Evolutionary conservation across 2,888 invertebrate species (phyloP).

Genomic region (Lymantria dispar): DNA sequence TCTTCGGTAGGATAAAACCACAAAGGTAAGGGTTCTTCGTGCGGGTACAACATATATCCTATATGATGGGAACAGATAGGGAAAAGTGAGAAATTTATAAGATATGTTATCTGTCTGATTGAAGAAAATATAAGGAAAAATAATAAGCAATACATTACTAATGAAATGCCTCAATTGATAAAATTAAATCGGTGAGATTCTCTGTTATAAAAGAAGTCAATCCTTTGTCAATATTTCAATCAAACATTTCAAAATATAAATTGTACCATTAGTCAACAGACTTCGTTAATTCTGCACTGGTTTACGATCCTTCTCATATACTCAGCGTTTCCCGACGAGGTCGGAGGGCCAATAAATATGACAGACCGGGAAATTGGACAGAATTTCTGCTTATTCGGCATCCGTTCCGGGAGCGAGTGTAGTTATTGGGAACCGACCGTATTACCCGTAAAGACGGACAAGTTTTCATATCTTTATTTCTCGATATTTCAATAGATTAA

Average conservation of each 20-base stretch:
- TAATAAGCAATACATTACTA: too few species aligned
- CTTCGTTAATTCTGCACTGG: constrained; percentile 36
- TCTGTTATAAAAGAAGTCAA: not conserved
- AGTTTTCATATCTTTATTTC: constrained; percentile 1
- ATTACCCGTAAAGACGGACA: constrained; percentile 13
- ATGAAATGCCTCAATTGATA: too few species aligned
- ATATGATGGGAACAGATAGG: too few species aligned
- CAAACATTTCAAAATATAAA: constrained; percentile 12
- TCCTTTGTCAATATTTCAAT: constrained; percentile 3
- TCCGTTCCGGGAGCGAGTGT: constrained; percentile 33
- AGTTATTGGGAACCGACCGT: constrained; percentile 34
- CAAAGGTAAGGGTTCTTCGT: too few species aligned
- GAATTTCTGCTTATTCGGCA: constrained; percentile 61
- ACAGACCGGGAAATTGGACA: constrained; percentile 67
- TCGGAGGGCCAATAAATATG: constrained; percentile 69
- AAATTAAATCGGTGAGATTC: too few species aligned
- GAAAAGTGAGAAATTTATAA: too few species aligned
- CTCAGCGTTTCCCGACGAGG: constrained; percentile 47
- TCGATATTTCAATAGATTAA: too few species aligned
- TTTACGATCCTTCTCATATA: constrained; percentile 34
- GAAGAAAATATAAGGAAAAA: too few species aligned
- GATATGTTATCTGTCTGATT: too few species aligned
- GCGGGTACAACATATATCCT: too few species aligned
- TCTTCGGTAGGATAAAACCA: too few species aligned
- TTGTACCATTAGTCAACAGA: constrained; percentile 13